Base-by-base conservation (phyloP, 2,797 vertebrate genomes). In the Echiichthys vipera region DNA sequence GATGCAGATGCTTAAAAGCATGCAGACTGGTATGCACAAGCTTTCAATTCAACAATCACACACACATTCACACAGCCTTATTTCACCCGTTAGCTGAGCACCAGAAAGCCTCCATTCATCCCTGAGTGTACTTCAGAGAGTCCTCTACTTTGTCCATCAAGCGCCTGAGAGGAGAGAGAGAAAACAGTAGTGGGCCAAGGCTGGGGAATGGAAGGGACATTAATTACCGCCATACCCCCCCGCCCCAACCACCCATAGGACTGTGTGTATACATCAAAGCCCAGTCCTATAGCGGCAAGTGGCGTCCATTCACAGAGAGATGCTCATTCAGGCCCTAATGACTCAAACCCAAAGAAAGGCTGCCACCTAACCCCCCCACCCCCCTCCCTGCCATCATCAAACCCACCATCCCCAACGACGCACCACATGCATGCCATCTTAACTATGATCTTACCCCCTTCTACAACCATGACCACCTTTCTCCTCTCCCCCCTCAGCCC, bases 41-140 rank as follows among this genome's bases (percentile, higher is more conserved):
- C 73, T 64, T 80, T 81, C n/a, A 24, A 83, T 85, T 72, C 53
- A 74, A 80, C 86, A 88, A 56, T 55, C 39, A 53, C 47, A 51
- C 58, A 51, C 55, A 66, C 63, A 81, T 64, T 77, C 84, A 85
- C 65, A 79, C 68, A 70, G 37, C 57, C 72, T 70, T 80, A 80
- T 81, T 80, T 78, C 71, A 71, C 37, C 69, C 53, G 40, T 85
- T 84, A 85, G 80, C 70, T 20, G 61, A 74, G 71, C 77, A 68
- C 73, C 84, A 92, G 82, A 90, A 89, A 85, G 81, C 82, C 65
- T 82, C 87, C 66, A 87, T 93, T 91, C 90, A 91, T 83, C 43
- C 57, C 66, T 4, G 53, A 91, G 87, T 71, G 85, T 40, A 67
- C 88, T 89, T 89, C 83, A 89, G 78, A 78, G 73, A 82, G 72